Evolutionary conservation across 2,888 invertebrate genomes (phyloP).

Genomic region (Xylocampa areola): DNA sequence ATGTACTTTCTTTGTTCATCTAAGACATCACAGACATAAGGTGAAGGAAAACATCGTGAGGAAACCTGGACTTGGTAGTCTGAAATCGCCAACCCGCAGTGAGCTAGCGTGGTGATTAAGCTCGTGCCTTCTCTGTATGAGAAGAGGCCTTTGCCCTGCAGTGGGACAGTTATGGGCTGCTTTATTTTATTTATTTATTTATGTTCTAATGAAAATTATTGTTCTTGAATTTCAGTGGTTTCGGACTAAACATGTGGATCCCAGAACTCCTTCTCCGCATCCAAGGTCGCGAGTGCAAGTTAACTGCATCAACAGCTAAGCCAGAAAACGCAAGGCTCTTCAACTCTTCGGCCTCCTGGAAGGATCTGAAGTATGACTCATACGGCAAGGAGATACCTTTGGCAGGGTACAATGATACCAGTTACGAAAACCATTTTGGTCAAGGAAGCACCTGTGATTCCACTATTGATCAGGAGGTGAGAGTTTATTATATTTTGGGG

Average conservation of each 20-base stretch:
- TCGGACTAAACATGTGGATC: slow-evolving; percentile 93
- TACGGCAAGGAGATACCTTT: slow-evolving; percentile 65
- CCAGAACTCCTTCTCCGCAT: slow-evolving; percentile 93
- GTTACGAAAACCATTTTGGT: slow-evolving; percentile 53
- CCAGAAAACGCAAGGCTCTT: slow-evolving; percentile 73
- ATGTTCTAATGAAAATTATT: background rate
- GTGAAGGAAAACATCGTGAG: no score
- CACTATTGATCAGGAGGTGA: slow-evolving; percentile 78
- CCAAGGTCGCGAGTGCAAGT: slow-evolving; percentile 79
- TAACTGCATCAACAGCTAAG: slow-evolving; percentile 66
- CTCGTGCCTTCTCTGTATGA: no score
- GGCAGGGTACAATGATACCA: slow-evolving; percentile 62
- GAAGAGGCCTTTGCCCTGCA: no score
- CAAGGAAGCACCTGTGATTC: slow-evolving; percentile 68
- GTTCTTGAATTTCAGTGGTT: slow-evolving; percentile 87
- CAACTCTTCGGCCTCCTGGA: slow-evolving; percentile 76
- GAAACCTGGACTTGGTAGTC: no score
- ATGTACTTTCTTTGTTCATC: no score
- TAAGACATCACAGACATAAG: no score
- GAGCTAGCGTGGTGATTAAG: no score
- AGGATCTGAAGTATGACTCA: slow-evolving; percentile 83
- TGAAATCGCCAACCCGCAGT: no score
- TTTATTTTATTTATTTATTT: no score
- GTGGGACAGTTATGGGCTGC: no score
- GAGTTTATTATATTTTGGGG: no score